These are phyloP conservation scores for Pseudobourletiella spinata DNA, from an alignment of 1,140 invertebrate genomes.

Conservation along the genomic window DNA sequence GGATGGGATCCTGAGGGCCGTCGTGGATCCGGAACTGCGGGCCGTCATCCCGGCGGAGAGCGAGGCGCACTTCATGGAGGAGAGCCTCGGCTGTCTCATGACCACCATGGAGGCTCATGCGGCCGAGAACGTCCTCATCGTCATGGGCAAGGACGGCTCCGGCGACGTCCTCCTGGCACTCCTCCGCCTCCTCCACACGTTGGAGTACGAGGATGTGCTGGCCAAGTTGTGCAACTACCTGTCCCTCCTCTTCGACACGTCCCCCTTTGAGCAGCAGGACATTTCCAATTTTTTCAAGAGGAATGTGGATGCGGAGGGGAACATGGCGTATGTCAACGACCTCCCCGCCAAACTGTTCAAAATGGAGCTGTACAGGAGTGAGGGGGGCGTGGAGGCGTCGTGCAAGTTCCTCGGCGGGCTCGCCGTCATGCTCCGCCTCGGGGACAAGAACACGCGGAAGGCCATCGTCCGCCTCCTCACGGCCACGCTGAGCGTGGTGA, in stretches of 20 bases:
- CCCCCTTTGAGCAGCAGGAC: conserved; percentile 8
- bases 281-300: conserved; percentile 7
- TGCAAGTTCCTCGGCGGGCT: background rate
- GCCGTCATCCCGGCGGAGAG: conserved; percentile 13
- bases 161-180: conserved; percentile 15
- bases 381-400: background rate
- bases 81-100: conserved; percentile 16
- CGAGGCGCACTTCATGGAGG: conserved; percentile 20
- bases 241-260: conserved; percentile 1
- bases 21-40: conserved; percentile 19
- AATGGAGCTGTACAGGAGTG: conserved; percentile 19
- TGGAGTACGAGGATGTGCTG: conserved; percentile 21
- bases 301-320: background rate
- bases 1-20: conserved; percentile 10
- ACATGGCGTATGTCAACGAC: conserved; percentile 7
- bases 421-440: background rate
- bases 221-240: conserved; percentile 19
- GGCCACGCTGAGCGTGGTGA: background rate
- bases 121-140: conserved; percentile 9
- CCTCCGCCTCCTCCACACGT: conserved; percentile 14
- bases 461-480: background rate
- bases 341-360: conserved; percentile 20
- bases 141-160: conserved; percentile 5
- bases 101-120: background rate
- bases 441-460: background rate